Percentiles rank a stretch among this genome's conserved stretches.
Evolutionary conservation across 2,888 invertebrate species (phyloP).

Genomic region (Panzeria rudis): DNA sequence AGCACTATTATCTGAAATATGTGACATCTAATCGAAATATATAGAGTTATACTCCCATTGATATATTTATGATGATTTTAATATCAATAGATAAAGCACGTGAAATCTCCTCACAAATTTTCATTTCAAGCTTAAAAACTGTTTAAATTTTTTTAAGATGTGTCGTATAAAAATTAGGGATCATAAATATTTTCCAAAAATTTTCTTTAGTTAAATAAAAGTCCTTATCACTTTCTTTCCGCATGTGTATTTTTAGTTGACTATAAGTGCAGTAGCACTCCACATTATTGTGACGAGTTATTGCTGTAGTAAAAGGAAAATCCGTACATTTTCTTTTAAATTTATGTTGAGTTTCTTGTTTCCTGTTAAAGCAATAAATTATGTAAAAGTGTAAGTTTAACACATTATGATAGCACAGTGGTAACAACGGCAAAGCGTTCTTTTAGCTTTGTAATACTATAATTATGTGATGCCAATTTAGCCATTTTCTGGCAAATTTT

Average conservation of each 20-base stretch:
- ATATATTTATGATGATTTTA: no score
- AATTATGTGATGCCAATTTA: no score
- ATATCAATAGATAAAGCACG: no score
- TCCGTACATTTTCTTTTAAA: conserved; percentile 30
- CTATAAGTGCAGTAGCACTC: conserved; percentile 15
- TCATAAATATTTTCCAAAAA: no score
- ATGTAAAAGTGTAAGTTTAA: conserved; percentile 7
- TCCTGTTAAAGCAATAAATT: conserved; percentile 52
- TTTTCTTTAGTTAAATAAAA: conserved; percentile 9
- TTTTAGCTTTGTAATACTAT: no score
- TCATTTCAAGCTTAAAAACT: no score
- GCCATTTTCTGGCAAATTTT: no score
- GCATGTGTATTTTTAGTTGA: not conserved
- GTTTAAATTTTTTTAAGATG: no score
- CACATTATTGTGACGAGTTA: conserved; percentile 24
- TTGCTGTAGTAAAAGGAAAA: conserved; percentile 27
- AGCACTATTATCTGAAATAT: not conserved
- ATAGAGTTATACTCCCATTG: not conserved
- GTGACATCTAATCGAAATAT: not conserved
- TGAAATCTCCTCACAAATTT: no score
- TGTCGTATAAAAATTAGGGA: no score
- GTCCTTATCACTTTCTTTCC: not conserved
- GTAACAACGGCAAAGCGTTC: not conserved
- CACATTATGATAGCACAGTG: conserved; percentile 4
- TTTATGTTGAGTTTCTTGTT: conserved; percentile 61